phyloP scores from a whole-genome alignment of 2,113 vertebrate genomes.

The Alexandromys fortis region DNA sequence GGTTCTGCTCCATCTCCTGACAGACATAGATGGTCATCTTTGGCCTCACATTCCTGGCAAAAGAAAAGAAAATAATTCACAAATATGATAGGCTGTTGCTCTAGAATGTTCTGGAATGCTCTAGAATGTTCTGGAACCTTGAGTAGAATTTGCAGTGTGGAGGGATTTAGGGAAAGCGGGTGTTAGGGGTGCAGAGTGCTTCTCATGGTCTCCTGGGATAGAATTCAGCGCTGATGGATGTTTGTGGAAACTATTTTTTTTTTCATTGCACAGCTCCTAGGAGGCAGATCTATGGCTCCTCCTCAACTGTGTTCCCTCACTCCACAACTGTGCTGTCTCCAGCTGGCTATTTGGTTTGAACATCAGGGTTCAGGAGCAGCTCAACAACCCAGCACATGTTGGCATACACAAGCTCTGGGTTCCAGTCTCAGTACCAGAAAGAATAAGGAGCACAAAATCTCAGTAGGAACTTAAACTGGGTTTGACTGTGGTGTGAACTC shows the following conservation, averaged over 20 bases:
- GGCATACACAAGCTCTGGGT: background rate
- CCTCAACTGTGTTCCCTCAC: background rate
- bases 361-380: background rate
- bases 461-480: background rate
- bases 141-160: background rate
- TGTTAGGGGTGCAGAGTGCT: accelerated
- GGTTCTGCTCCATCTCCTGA: constrained; percentile 91
- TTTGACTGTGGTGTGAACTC: background rate
- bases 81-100: background rate
- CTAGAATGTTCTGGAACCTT: background rate
- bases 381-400: background rate
- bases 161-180: background rate
- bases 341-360: background rate
- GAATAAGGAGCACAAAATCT: background rate
- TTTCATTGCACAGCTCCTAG: background rate
- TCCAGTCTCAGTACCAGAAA: background rate
- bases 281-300: background rate
- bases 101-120: background rate
- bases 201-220: too few relatives aligned
- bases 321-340: background rate
- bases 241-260: background rate
- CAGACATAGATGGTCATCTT: constrained; percentile 96
- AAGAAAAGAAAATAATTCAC: background rate
- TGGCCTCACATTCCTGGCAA: constrained; percentile 91
- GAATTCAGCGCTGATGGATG: background rate